Evolutionary conservation across 1,140 invertebrate genomes (phyloP).

Genomic region (Cydia amplana): DNA sequence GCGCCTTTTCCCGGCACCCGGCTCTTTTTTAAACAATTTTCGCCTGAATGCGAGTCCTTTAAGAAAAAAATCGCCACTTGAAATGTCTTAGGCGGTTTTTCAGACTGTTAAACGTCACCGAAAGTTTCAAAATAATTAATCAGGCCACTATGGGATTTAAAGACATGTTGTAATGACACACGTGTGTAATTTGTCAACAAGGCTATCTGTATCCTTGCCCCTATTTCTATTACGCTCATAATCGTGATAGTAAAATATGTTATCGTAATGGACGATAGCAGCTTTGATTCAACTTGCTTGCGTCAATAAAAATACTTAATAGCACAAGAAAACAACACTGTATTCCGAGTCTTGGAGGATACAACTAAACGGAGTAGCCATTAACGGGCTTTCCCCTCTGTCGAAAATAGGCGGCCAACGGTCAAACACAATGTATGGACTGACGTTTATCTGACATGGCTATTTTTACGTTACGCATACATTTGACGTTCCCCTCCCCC

Average conservation of each 20-base stretch:
- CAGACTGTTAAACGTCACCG: neutral
- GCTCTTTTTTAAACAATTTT: neutral
- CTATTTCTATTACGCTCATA: conserved; percentile 53
- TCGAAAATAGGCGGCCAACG: too few species aligned
- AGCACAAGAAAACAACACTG: neutral
- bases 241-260: conserved; percentile 29
- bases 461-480: too few species aligned
- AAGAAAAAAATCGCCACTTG: neutral
- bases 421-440: too few species aligned
- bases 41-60: neutral
- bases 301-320: neutral
- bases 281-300: conserved; percentile 16
- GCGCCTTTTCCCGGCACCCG: neutral
- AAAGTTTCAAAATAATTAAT: conserved; percentile 14
- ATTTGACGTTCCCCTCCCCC: too few species aligned
- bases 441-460: too few species aligned
- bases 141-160: conserved; percentile 28
- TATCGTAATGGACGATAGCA: conserved; percentile 29
- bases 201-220: conserved; percentile 68
- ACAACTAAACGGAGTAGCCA: too few species aligned
- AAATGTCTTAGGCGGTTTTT: neutral
- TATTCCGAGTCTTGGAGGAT: too few species aligned
- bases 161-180: conserved; percentile 64
- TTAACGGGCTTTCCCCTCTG: too few species aligned
- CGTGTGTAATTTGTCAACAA: conserved; percentile 65